Evolutionary conservation across 2,797 vertebrate genomes (phyloP).

Genomic region (Manis crassicaudata): DNA sequence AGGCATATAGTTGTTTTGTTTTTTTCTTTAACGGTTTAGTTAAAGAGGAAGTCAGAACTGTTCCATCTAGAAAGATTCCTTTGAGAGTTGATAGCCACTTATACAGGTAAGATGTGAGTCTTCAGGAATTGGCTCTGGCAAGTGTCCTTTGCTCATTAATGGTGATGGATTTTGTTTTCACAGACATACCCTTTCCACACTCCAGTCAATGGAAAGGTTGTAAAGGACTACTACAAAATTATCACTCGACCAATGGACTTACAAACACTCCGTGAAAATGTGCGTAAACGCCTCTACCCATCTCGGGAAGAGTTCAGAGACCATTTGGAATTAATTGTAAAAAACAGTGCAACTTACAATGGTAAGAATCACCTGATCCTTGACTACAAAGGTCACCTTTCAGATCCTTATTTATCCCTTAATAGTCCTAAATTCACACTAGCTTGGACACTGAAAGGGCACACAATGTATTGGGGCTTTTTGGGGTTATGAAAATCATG

Average conservation of each 20-base stretch:
- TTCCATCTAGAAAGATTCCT: constrained; percentile 40
- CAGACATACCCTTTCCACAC: constrained; percentile 99
- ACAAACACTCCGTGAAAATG: constrained; percentile 97
- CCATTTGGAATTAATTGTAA: constrained; percentile 95
- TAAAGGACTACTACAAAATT: constrained; percentile 99
- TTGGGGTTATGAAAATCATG: constrained; percentile 3
- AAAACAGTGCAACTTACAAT: constrained; percentile 97
- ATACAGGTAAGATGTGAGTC: not conserved
- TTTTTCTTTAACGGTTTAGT: constrained; percentile 37
- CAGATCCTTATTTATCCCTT: not conserved
- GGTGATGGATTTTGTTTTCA: constrained; percentile 50
- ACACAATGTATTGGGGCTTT: not conserved
- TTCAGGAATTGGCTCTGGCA: constrained; percentile 31
- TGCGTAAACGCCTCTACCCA: constrained; percentile 95
- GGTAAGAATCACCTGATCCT: constrained; percentile 85
- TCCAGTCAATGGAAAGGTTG: constrained; percentile 97
- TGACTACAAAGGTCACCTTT: constrained; percentile 32
- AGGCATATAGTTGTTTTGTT: not conserved
- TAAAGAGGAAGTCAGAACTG: not conserved
- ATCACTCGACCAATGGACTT: constrained; percentile 98
- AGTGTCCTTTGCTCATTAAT: constrained; percentile 41
- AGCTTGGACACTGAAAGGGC: not conserved
- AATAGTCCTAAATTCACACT: constrained; percentile 38
- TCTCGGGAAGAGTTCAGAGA: constrained; percentile 98
- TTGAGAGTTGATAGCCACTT: constrained; percentile 31